Percentiles rank a stretch among this genome's conserved stretches.
These are phyloP conservation scores for Dendrolimus houi DNA, from an alignment of 2,888 invertebrate species.

Conservation along the genomic window DNA sequence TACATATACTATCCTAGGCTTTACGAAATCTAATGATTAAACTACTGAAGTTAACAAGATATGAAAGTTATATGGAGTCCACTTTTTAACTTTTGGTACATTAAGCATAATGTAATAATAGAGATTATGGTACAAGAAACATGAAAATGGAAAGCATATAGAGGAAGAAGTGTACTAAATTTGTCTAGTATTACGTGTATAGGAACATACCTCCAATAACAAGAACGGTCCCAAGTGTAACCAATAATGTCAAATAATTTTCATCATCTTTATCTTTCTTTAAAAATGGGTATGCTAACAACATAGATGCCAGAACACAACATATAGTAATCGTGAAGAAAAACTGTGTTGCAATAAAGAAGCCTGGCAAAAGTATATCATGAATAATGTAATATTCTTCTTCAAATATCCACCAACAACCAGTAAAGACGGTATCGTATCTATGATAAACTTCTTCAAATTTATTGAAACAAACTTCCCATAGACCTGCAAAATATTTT, in stretches of 20 bases:
- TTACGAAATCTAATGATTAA: no score
- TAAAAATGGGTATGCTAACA: conserved; percentile 84
- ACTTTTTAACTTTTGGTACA: no score
- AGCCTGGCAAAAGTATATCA: conserved; percentile 91
- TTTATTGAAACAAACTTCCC: conserved; percentile 95
- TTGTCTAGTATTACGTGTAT: neutral
- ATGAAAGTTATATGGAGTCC: no score
- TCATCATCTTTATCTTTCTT: conserved; percentile 86
- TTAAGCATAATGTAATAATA: no score
- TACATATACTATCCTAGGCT: no score
- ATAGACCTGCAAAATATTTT: conserved; percentile 80
- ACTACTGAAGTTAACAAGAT: no score
- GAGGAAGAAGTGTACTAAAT: no score
- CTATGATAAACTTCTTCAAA: conserved; percentile 91
- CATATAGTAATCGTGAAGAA: conserved; percentile 94
- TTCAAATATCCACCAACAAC: conserved; percentile 98
- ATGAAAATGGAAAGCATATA: no score
- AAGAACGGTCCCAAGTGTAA: conserved; percentile 84
- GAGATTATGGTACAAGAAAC: no score
- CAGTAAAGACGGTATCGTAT: conserved; percentile 89
- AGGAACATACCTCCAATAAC: conserved; percentile 77
- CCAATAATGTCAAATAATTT: conserved; percentile 83
- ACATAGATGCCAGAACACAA: conserved; percentile 83
- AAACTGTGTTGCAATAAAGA: conserved; percentile 95
- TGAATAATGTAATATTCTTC: conserved; percentile 97